These are phyloP conservation scores for Leucopsar rothschildi DNA, from an alignment of 2,113 vertebrate species.

Conservation along the genomic window DNA sequence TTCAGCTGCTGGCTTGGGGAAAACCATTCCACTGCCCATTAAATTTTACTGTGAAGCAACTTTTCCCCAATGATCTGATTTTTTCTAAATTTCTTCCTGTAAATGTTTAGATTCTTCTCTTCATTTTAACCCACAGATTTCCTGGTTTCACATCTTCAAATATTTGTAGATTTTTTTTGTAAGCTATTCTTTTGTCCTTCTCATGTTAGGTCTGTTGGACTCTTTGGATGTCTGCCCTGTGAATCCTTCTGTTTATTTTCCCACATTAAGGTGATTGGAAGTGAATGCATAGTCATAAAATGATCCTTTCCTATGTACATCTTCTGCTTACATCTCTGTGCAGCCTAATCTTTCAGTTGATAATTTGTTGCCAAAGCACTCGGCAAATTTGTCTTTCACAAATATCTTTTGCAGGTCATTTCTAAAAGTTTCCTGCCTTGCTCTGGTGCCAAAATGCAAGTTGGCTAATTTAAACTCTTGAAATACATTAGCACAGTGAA, in stretches of 20 bases:
- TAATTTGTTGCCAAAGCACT: neutral
- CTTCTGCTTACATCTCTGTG: neutral
- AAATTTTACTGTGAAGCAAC: neutral
- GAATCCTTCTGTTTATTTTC: neutral
- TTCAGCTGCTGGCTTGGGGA: neutral
- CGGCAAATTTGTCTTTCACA: neutral
- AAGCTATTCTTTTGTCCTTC: neutral
- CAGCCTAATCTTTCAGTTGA: neutral
- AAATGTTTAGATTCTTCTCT: neutral
- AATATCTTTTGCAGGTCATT: neutral
- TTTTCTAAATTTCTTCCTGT: neutral
- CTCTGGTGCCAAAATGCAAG: neutral
- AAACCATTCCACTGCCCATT: neutral
- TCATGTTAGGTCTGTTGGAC: neutral
- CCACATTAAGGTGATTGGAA: neutral
- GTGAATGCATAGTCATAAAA: neutral
- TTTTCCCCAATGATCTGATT: neutral
- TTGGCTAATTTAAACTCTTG: neutral
- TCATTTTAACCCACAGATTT: neutral
- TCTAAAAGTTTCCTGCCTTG: neutral
- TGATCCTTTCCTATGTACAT: neutral
- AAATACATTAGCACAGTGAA: neutral
- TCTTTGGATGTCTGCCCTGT: neutral
- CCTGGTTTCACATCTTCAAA: neutral
- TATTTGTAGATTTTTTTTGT: neutral